Base-by-base conservation (phyloP, 1,140 invertebrate genomes). In the Apis florea region DNA sequence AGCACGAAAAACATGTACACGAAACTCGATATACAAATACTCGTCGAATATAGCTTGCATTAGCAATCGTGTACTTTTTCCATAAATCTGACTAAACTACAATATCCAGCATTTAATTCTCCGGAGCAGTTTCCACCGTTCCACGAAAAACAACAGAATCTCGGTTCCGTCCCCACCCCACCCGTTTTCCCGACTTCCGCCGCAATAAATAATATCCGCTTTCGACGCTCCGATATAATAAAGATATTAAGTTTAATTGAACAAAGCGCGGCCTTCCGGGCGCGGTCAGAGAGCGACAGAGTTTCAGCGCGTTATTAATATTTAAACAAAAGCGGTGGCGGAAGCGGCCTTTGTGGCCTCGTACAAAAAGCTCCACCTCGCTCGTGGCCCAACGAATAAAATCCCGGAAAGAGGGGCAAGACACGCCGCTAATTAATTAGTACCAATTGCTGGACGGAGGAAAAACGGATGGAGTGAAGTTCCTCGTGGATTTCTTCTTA, bases 181-280 rank as follows among this genome's bases (percentile, higher is more conserved):
- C 69, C 19, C 26, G 69, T 54, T 56, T 71, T 56, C 69, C 56
- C 58, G 40, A 59, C 59, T 66, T 59, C 17, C 58, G 15, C 66
- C 69, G 66, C 68, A 87, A 88, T 85, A 88, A 88, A 82, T 82
- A 88, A 84, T 77, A 88, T 80, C 61, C 54, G 61, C 63, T 73
- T 83, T 64, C 53, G 49, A 53, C 61, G 68, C 53, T 72, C 49
- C 79, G 78, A 89, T 83, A 75, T 83, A 83, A 89, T 86, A 89
- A 88, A 86, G 77, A 83, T 88, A 88, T 90, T 83, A 89, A 86
- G 80, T 85, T 90, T 90, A 90, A 90, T 90, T 90, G 82, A 84
- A 90, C 86, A 89, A 90, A 90, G 82, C 74, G 24, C 53, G 78
- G 58, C 24, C 26, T 56, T 73, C 58, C 61, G 17, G 51, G n/a